Conservation (phyloP, 2,888 invertebrate genomes). For the Eupithecia abbreviata region DNA sequence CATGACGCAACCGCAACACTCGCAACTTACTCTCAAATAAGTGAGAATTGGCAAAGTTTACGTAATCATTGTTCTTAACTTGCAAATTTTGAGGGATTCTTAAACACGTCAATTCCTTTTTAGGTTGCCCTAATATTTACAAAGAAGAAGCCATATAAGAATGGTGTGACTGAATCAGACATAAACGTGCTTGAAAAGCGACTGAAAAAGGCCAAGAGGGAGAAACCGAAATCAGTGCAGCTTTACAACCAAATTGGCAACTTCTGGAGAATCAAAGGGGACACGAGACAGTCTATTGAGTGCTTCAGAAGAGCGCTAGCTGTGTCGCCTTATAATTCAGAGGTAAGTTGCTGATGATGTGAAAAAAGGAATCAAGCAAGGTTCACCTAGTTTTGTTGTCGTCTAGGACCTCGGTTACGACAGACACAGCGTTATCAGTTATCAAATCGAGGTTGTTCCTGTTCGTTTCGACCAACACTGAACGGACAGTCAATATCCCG, state of each 20-base stretch:
- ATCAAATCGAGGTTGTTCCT: neutral
- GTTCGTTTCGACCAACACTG: neutral
- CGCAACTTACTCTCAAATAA: neutral
- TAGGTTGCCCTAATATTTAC: constrained; percentile 90
- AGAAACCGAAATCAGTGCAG: constrained; percentile 93
- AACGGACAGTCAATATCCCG: neutral
- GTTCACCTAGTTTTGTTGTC: neutral
- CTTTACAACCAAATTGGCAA: constrained; percentile 96
- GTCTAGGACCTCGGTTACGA: neutral
- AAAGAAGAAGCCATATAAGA: constrained; percentile 84
- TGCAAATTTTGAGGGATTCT: neutral
- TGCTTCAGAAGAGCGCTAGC: constrained; percentile 94
- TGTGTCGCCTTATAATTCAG: constrained; percentile 93
- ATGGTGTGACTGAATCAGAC: constrained; percentile 87
- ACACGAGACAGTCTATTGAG: constrained; percentile 93
- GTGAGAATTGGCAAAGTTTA: constrained; percentile 2
- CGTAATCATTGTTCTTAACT: neutral
- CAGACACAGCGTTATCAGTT: neutral
- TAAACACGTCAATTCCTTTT: constrained; percentile 31
- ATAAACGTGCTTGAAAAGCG: constrained; percentile 89
- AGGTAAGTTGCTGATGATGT: constrained; percentile 72
- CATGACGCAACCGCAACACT: neutral
- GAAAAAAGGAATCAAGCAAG: neutral
- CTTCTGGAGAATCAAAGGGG: constrained; percentile 95
- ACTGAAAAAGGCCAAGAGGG: constrained; percentile 90